These are phyloP conservation scores for Sebastes fasciatus DNA, from an alignment of 2,113 vertebrate genomes.

Conservation along the genomic window DNA sequence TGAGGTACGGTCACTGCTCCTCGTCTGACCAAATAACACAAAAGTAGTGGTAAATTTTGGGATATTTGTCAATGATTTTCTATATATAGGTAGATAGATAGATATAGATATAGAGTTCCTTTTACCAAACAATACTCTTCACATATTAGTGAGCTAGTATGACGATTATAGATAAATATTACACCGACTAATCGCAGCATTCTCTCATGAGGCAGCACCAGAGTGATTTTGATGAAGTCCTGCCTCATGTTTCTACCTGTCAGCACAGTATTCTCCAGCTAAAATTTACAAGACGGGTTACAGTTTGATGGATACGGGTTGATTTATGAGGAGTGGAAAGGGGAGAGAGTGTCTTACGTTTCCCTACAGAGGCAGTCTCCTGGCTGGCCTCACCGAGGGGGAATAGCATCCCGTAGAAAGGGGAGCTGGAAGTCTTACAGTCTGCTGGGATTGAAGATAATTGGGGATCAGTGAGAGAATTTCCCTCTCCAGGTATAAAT, in stretches of 20 bases:
- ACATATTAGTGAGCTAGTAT: not conserved
- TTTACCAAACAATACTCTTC: not conserved
- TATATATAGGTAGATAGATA: too few species aligned
- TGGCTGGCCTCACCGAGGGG: slow-evolving; percentile 42
- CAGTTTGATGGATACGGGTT: slow-evolving; percentile 26
- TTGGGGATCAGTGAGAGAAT: slow-evolving; percentile 68
- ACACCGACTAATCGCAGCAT: not conserved
- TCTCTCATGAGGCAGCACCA: not conserved
- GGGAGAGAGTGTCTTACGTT: slow-evolving; percentile 51
- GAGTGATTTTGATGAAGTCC: not conserved
- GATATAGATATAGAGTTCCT: not conserved
- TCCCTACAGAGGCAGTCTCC: slow-evolving; percentile 32
- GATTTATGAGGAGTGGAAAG: slow-evolving; percentile 61
- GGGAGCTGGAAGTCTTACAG: slow-evolving; percentile 47
- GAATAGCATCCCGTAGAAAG: slow-evolving; percentile 13
- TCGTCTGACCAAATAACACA: not conserved
- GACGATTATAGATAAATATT: not conserved
- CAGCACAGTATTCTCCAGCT: slow-evolving; percentile 17
- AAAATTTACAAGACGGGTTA: slow-evolving; percentile 14
- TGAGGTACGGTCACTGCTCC: slow-evolving; percentile 4
- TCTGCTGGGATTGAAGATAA: slow-evolving; percentile 61
- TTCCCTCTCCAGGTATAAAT: slow-evolving; percentile 69
- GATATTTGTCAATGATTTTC: not conserved
- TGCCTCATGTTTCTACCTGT: slow-evolving; percentile 20
- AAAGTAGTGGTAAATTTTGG: not conserved